Evolutionary conservation across 1,140 invertebrate genomes (phyloP).

Genomic region (Brachionus paranguensis): DNA sequence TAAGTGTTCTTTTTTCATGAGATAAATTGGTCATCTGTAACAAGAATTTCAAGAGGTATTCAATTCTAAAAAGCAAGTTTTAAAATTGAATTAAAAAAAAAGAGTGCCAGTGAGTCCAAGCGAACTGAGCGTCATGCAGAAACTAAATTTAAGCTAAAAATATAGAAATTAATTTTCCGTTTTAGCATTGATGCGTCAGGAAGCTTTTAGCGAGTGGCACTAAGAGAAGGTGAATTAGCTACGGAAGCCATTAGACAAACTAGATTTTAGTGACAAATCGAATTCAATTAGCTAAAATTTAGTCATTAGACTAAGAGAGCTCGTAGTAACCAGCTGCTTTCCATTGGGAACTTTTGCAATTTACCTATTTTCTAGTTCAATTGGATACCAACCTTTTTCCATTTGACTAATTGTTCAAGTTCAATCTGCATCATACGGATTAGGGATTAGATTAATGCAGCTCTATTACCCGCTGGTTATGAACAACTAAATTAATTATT

Average conservation of each 20-base stretch:
- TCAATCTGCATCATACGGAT: slow-evolving; percentile 17
- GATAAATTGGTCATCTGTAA: neutral
- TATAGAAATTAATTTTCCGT: neutral
- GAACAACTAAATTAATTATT: slow-evolving; percentile 24
- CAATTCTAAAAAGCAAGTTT: neutral
- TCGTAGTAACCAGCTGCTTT: neutral
- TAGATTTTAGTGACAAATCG: neutral
- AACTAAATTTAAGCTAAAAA: neutral
- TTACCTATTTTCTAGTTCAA: neutral
- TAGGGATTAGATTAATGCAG: neutral
- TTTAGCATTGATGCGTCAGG: neutral
- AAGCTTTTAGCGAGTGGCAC: neutral
- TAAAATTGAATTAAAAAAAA: neutral
- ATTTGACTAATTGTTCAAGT: neutral
- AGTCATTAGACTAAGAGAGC: neutral
- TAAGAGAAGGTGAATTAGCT: neutral
- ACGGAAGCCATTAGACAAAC: neutral
- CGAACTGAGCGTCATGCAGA: neutral
- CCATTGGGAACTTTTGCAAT: neutral
- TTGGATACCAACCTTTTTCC: neutral
- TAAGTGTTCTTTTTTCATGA: neutral
- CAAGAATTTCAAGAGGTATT: neutral
- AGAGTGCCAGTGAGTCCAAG: neutral
- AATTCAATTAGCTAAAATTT: slow-evolving; percentile 2
- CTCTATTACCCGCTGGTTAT: slow-evolving; percentile 24